A percentile compares a stretch with the other conserved stretches of the same genome.
Evolutionary conservation across 2,113 vertebrate species (phyloP).

Genomic region (Zootoca vivipara): DNA sequence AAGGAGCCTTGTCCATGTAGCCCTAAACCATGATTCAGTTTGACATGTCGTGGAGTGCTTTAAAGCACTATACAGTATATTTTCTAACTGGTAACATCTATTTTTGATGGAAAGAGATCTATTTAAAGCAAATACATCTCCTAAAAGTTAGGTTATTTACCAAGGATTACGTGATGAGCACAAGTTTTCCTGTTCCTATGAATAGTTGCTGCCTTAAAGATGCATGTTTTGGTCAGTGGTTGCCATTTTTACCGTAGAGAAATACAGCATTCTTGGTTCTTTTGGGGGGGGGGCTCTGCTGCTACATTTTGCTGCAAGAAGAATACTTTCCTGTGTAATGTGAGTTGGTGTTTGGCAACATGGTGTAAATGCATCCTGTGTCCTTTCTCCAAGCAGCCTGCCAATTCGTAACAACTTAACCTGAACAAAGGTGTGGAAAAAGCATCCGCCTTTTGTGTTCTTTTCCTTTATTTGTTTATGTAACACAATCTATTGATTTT

Average conservation of each 20-base stretch:
- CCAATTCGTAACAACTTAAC: neutral
- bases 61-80: no score
- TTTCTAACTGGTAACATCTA: neutral
- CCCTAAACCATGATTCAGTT: no score
- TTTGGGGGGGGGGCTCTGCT: neutral
- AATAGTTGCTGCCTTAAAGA: neutral
- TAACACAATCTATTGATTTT: neutral
- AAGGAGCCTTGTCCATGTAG: no score
- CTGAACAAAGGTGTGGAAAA: neutral
- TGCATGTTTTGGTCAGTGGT: neutral
- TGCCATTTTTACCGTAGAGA: neutral
- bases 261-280: neutral
- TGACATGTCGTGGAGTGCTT: no score
- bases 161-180: neutral
- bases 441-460: no score
- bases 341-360: neutral
- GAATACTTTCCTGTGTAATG: neutral
- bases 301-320: neutral
- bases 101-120: neutral
- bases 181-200: neutral
- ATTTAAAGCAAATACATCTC: neutral
- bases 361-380: neutral
- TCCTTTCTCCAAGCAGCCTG: neutral
- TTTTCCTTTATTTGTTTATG: neutral
- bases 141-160: neutral